phyloP scores from a whole-genome alignment of 2,888 invertebrate genomes.

The Limnephilus lunatus region DNA sequence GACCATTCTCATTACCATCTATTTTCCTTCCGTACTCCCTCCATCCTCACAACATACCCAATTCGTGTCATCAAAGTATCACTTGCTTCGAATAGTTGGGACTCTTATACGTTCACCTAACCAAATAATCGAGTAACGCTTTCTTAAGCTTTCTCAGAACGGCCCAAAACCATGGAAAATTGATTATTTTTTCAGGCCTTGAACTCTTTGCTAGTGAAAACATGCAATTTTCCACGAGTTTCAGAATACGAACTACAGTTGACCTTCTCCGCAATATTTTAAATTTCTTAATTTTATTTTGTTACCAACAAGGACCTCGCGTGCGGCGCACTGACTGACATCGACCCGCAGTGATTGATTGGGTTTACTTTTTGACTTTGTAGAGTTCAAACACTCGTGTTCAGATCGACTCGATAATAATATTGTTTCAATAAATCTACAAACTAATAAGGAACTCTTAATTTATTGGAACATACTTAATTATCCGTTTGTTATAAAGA shows the following conservation, averaged over 20 bases:
- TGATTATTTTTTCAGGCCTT: not conserved
- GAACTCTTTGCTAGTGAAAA: conserved; percentile 14
- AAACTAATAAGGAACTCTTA: not conserved
- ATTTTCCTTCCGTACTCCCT: no score
- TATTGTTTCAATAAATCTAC: not conserved
- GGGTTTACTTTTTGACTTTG: conserved; percentile 56
- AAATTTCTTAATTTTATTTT: conserved; percentile 50
- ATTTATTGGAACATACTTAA: not conserved
- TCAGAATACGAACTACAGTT: conserved; percentile 27
- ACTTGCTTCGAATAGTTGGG: no score
- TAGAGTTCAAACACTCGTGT: not conserved
- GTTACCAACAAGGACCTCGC: conserved; percentile 31
- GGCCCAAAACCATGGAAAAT: not conserved
- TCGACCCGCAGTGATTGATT: conserved; percentile 57
- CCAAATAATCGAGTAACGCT: not conserved
- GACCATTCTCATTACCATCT: no score
- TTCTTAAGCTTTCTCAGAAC: not conserved
- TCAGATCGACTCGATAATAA: not conserved
- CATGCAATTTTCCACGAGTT: not conserved
- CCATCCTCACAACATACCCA: no score
- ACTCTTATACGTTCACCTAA: no score
- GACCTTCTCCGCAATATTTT: conserved; percentile 39
- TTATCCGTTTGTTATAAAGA: not conserved
- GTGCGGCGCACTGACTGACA: conserved; percentile 52
- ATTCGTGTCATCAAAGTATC: no score